A percentile compares a stretch with the other conserved stretches of the same genome.
These are phyloP conservation scores for Drosophila dives DNA, from an alignment of 2,888 invertebrate genomes.

Conservation along the genomic window DNA sequence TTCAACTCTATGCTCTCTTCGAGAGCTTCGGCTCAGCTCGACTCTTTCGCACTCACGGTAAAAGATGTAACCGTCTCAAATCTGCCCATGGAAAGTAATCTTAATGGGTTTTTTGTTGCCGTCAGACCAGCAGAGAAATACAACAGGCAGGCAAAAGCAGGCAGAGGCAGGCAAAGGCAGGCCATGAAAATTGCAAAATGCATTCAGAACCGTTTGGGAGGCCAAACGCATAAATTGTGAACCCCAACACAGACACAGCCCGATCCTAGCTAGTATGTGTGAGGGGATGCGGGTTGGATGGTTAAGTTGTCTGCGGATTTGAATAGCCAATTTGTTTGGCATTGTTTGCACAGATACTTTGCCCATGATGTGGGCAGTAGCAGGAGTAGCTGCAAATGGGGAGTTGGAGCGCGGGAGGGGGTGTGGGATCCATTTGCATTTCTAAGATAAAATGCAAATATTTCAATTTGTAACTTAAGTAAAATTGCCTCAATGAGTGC, in stretches of 20 bases:
- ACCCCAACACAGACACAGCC: conserved; percentile 31
- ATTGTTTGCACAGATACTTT: conserved; percentile 78
- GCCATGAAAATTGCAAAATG: conserved; percentile 81
- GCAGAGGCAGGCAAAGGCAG: conserved; percentile 33
- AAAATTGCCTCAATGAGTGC: conserved; percentile 82
- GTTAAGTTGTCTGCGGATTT: conserved; percentile 74
- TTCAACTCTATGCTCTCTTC: conserved; percentile 2
- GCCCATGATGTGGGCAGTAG: conserved; percentile 8
- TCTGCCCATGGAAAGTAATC: conserved; percentile 77
- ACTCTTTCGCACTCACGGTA: conserved; percentile 6
- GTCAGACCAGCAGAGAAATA: conserved; percentile 11
- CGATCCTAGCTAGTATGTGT: conserved; percentile 21
- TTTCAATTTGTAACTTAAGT: conserved; percentile 83
- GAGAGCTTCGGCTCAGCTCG: neutral
- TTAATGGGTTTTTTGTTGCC: conserved; percentile 77
- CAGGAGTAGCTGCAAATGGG: neutral
- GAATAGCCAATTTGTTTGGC: conserved; percentile 82
- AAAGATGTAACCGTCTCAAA: conserved; percentile 44
- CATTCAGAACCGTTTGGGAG: conserved; percentile 63
- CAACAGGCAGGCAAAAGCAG: neutral
- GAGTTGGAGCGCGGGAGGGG: neutral
- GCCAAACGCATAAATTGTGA: conserved; percentile 76
- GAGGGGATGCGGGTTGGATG: conserved; percentile 4
- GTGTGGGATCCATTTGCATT: conserved; percentile 68
- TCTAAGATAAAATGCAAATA: conserved; percentile 83